Conservation (phyloP, 2,888 invertebrate genomes). For the Callyntrura sp. region DNA sequence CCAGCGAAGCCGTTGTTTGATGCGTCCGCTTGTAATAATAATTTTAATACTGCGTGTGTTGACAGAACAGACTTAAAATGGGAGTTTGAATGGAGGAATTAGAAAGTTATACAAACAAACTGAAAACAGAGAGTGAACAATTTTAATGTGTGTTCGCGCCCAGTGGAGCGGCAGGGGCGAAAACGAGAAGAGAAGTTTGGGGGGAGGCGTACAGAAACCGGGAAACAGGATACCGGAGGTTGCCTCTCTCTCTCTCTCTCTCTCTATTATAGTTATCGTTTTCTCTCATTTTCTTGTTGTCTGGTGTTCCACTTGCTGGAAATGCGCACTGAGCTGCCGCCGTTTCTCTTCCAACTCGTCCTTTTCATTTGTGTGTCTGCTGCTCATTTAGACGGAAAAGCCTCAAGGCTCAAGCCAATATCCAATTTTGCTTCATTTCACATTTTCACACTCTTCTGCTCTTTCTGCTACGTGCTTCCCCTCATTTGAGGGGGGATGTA, state of each 20-base stretch:
- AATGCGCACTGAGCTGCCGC: too few species aligned
- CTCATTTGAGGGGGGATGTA: too few species aligned
- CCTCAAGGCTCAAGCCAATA: conserved; percentile 50
- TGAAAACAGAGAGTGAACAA: conserved; percentile 18
- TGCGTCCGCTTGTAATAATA: conserved; percentile 8
- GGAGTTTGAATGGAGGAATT: conserved; percentile 32
- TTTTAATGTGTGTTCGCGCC: conserved; percentile 40
- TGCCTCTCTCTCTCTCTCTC: background rate
- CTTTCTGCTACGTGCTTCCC: background rate
- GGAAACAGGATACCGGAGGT: too few species aligned
- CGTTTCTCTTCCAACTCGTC: too few species aligned
- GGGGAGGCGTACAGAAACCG: too few species aligned
- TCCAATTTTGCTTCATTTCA: conserved; percentile 49
- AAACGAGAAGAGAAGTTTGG: background rate
- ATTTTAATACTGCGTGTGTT: conserved; percentile 29
- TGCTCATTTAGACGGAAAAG: conserved; percentile 23
- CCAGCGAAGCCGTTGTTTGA: too few species aligned
- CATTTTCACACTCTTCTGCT: background rate
- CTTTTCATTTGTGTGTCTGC: too few species aligned
- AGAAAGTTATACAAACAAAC: conserved; percentile 37
- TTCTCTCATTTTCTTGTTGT: background rate
- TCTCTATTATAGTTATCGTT: background rate
- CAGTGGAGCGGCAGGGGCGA: background rate
- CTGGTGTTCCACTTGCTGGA: too few species aligned
- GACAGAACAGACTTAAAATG: conserved; percentile 27